These are phyloP conservation scores for Channa maculata DNA, from an alignment of 2,113 vertebrate genomes.

Conservation along the genomic window DNA sequence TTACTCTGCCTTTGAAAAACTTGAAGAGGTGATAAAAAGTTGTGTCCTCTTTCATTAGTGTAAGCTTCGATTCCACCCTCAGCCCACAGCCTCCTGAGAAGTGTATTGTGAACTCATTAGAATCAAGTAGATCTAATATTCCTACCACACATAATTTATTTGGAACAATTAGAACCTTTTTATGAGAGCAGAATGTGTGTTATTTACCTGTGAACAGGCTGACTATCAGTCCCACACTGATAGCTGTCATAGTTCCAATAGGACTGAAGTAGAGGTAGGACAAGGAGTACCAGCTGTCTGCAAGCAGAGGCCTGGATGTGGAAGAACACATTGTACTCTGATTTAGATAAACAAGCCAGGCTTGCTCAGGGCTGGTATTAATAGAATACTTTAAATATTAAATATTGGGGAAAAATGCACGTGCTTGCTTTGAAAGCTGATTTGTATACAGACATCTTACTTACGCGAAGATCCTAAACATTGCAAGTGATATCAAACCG, in stretches of 20 bases:
- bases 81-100: slow-evolving; percentile 74
- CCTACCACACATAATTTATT: too few species aligned
- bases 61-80: slow-evolving; percentile 70
- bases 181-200: too few species aligned
- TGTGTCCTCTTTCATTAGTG: slow-evolving; percentile 79
- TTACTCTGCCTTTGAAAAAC: slow-evolving; percentile 71
- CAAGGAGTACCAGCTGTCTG: slow-evolving; percentile 87
- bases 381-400: background rate
- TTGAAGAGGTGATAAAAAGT: slow-evolving; percentile 70
- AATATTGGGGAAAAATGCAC: too few species aligned
- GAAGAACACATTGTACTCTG: background rate
- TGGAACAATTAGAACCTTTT: too few species aligned
- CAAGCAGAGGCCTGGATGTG: slow-evolving; percentile 79
- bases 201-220: slow-evolving; percentile 87
- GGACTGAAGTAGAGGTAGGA: slow-evolving; percentile 92
- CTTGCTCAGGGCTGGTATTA: background rate
- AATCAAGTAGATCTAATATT: too few species aligned
- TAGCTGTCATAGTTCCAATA: slow-evolving; percentile 83
- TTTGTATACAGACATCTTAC: too few species aligned
- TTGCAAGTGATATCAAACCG: background rate
- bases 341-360: background rate
- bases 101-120: background rate
- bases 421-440: too few species aligned
- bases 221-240: slow-evolving; percentile 83
- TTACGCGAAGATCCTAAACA: background rate